Percentiles rank a stretch among this genome's conserved stretches.
Evolutionary conservation across 2,113 vertebrate genomes (phyloP).

Genomic region (Ovibos moschatus): DNA sequence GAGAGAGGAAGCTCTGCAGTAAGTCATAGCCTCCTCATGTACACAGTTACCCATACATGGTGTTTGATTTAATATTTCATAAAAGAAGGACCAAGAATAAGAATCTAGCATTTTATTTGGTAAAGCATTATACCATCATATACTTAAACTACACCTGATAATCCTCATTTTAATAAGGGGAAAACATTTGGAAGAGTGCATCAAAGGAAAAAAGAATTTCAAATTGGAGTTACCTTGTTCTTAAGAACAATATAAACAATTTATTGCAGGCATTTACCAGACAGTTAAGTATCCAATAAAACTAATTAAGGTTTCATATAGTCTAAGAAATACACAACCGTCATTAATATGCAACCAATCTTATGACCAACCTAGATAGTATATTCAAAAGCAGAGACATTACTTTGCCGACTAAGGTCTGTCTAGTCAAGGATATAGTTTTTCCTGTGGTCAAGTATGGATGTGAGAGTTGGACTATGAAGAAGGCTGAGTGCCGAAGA

Average conservation of each 20-base stretch:
- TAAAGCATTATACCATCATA: neutral
- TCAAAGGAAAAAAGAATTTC: neutral
- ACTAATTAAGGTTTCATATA: neutral
- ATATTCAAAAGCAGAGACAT: too few relatives aligned
- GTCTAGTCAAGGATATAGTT: too few relatives aligned
- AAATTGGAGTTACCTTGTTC: neutral
- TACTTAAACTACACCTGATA: neutral
- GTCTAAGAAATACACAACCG: neutral
- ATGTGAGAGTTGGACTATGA: too few relatives aligned
- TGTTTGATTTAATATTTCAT: neutral
- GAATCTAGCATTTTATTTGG: neutral
- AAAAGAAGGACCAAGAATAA: neutral
- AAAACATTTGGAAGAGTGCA: neutral
- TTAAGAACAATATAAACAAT: neutral
- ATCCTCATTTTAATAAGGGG: neutral
- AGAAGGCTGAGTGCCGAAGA: accelerated
- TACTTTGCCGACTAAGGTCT: too few relatives aligned
- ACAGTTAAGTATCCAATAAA: neutral
- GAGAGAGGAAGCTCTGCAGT: neutral
- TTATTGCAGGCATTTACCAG: neutral
- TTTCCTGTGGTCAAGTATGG: too few relatives aligned
- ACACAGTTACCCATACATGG: neutral
- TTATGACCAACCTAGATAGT: too few relatives aligned
- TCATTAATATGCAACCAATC: neutral
- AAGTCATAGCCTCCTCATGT: neutral